These are phyloP conservation scores for Prochilodus magdalenae DNA, from an alignment of 2,113 vertebrate genomes.

Conservation along the genomic window DNA sequence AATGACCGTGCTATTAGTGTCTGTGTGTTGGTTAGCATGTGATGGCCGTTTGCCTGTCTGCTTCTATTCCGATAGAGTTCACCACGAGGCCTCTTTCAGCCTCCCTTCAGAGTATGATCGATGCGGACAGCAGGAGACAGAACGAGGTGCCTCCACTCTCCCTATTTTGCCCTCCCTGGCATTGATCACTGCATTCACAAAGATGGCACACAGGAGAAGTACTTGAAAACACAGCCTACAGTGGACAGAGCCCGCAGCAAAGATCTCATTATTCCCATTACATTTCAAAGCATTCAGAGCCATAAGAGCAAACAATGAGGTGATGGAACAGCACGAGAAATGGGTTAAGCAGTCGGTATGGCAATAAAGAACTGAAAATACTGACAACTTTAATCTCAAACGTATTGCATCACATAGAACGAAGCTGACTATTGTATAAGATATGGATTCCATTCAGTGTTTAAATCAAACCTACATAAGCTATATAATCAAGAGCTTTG, in stretches of 20 bases:
- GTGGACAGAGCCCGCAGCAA: slow-evolving; percentile 22
- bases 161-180: slow-evolving; percentile 32
- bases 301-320: slow-evolving; percentile 4
- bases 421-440: neutral
- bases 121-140: slow-evolving; percentile 44
- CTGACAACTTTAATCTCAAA: neutral
- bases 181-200: slow-evolving; percentile 39
- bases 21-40: neutral
- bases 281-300: slow-evolving; percentile 7
- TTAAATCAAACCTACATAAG: no score
- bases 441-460: neutral
- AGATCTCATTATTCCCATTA: slow-evolving; percentile 6
- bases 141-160: slow-evolving; percentile 37
- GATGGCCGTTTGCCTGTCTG: slow-evolving; percentile 21
- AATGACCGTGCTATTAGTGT: neutral
- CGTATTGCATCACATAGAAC: neutral
- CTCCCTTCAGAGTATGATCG: slow-evolving; percentile 40
- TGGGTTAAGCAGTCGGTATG: neutral
- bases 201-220: slow-evolving; percentile 23
- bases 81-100: slow-evolving; percentile 34
- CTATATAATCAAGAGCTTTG: no score
- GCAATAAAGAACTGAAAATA: no score
- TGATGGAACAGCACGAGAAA: neutral
- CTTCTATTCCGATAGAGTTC: slow-evolving; percentile 40
- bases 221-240: slow-evolving; percentile 10